Percentiles rank a stretch among this genome's conserved stretches.
These are phyloP conservation scores for Drymodes brunneopygia DNA, from an alignment of 2,113 vertebrate species.

Conservation along the genomic window DNA sequence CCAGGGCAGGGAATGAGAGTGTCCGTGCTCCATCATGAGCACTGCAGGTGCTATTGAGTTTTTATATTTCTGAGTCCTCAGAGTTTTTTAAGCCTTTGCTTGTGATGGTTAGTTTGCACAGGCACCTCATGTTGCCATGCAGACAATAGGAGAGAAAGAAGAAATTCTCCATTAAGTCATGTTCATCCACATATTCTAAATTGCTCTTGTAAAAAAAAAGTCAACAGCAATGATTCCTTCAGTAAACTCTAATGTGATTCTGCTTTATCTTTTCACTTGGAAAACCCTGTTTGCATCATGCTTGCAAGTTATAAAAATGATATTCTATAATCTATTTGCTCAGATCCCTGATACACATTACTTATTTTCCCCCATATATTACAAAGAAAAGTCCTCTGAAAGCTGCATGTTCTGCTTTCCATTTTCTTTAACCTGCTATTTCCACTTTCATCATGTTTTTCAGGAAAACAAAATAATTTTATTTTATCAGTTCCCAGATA, in stretches of 20 bases:
- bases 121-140: not conserved
- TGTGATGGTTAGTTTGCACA: not conserved
- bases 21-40: not conserved
- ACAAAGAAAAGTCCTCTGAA: not conserved
- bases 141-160: not conserved
- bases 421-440: not conserved
- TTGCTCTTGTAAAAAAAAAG: not conserved
- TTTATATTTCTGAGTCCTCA: not conserved
- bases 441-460: not conserved
- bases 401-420: not conserved
- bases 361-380: not conserved
- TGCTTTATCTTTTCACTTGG: not conserved
- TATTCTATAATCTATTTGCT: not conserved
- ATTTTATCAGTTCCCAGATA: not conserved
- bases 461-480: not conserved
- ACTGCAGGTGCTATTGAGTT: not conserved
- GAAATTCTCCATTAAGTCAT: not conserved
- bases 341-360: not conserved
- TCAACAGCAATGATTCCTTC: not conserved
- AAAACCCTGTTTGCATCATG: not conserved
- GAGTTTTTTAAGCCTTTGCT: not conserved
- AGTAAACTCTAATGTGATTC: not conserved
- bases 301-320: not conserved
- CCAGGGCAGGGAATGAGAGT: not conserved
- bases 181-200: not conserved